Evolutionary conservation across 2,797 vertebrate species (phyloP).

Genomic region (Paramormyrops hopkinsi): DNA sequence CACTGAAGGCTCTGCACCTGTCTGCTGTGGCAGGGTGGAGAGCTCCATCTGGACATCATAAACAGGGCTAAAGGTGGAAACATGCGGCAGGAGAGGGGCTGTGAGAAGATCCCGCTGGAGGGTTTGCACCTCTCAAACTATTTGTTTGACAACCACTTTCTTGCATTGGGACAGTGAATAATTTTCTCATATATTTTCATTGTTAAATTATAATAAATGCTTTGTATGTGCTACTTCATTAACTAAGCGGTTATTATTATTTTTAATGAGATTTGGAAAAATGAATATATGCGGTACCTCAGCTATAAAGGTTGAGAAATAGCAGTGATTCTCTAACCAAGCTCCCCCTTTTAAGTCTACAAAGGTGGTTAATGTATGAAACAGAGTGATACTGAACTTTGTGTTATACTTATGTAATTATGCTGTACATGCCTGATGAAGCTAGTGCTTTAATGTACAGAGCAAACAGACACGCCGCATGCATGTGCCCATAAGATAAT

Average conservation of each 20-base stretch:
- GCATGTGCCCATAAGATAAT: background rate
- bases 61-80: background rate
- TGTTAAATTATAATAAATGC: constrained; percentile 2
- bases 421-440: background rate
- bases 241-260: background rate
- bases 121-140: background rate
- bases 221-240: constrained; percentile 7
- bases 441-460: background rate
- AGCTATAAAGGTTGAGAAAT: background rate
- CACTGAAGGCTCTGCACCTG: constrained; percentile 1
- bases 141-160: constrained; percentile 1
- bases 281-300: background rate
- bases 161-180: background rate
- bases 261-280: background rate
- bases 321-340: background rate
- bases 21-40: background rate
- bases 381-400: background rate
- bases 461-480: background rate
- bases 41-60: background rate
- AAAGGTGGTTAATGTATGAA: background rate
- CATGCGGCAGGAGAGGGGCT: background rate
- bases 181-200: background rate
- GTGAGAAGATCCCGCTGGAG: background rate
- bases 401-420: background rate
- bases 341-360: background rate